Percentiles rank a stretch among this genome's conserved stretches.
Evolutionary conservation across 2,888 invertebrate genomes (phyloP).

Genomic region (Meghimatium bilineatum): DNA sequence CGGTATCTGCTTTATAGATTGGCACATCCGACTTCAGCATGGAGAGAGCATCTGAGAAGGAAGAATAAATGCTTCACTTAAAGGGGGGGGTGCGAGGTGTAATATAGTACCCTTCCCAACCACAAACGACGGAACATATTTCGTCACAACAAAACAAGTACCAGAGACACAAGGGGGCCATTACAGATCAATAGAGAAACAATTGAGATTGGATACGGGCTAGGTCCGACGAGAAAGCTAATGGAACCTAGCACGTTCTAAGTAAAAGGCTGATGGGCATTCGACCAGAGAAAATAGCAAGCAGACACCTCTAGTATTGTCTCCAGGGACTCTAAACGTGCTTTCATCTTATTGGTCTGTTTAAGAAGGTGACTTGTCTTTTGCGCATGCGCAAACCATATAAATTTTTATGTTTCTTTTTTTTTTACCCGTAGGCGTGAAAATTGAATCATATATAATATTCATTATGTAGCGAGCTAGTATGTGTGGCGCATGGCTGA

Average conservation of each 20-base stretch:
- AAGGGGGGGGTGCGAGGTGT: no score
- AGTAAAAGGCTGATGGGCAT: background rate
- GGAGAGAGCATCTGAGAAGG: no score
- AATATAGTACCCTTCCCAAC: no score
- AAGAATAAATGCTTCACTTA: no score
- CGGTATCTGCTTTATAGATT: no score
- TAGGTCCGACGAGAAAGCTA: slow-evolving; percentile 1
- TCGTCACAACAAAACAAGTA: background rate
- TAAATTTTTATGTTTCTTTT: no score
- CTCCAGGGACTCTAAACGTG: slow-evolving; percentile 29
- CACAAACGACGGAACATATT: no score
- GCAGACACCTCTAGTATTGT: slow-evolving; percentile 10
- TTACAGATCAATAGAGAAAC: slow-evolving; percentile 6
- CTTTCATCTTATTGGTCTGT: slow-evolving; percentile 19
- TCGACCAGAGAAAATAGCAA: background rate
- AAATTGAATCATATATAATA: no score
- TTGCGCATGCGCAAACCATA: background rate
- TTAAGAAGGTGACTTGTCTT: slow-evolving; percentile 8
- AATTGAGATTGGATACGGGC: slow-evolving; percentile 12
- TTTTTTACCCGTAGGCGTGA: no score
- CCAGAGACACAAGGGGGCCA: slow-evolving; percentile 9
- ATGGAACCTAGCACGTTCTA: slow-evolving; percentile 15
- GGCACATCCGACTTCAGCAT: no score
- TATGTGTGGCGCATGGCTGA: no score
- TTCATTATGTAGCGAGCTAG: no score